Base-by-base conservation (phyloP, 2,113 vertebrate genomes). In the Campylomormyrus numenius region DNA sequence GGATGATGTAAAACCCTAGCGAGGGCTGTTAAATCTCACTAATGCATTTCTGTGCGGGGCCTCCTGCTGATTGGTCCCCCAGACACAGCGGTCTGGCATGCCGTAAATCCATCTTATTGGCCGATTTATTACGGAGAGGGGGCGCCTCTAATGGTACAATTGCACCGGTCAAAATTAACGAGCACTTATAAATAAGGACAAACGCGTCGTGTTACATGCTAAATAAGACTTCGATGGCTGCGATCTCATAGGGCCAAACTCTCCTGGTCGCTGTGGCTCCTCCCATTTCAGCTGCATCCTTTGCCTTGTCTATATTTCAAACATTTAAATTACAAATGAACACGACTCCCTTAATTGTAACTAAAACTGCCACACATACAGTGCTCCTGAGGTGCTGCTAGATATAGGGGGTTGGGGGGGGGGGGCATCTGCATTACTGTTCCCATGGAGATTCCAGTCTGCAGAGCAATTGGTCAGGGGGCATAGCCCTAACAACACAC, bases 1-100 rank as follows among this genome's bases (percentile, higher is more conserved):
- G 52, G 42, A 80, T 91, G 88, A 89, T 86, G 91, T 89, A 46
- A 62, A 88, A 91, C 89, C 85, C 52, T 90, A 31, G 35, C 11
- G 87, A 83, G 88, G 90, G 24, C 88, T 70, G 85, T 89, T 56
- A 86, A 89, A 90, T 89, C 35, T 58, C 46, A 21, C 89, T 49
- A 85, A 48, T 53, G 39, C 58, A 88, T 88, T 87, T 77, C 21
- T 74, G 50, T 48, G 42, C n/a, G 46, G n/a, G 21, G 10, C 11
- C 53, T 74, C 58, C n/a, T 46, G 88, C 42, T 87, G 85, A 87
- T 87, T 87, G 88, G 58, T 48, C 46, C 88, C 48, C 56, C 42
- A 74, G 45, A 53, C 88, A 80, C 46, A 27, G 24, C 17, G 1
- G 48, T 35, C 74, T 39, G 48, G 88, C 46, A 27, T 46, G n/a